Evolutionary conservation across 2,113 vertebrate species (phyloP), one percentile per base, ranked within the genome.

Genomic region (Vulpes vulpes): DNA sequence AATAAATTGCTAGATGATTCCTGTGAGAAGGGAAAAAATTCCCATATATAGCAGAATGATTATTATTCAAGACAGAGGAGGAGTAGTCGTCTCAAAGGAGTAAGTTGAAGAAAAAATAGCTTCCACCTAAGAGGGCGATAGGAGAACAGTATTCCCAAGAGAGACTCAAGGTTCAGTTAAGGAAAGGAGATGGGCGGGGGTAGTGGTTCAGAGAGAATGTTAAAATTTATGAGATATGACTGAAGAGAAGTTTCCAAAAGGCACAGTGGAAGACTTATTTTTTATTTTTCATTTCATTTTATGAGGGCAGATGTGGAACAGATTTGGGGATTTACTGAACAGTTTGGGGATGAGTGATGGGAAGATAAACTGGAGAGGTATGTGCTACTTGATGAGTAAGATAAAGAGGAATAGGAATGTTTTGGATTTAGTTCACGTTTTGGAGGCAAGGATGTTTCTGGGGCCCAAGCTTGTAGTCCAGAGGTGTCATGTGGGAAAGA

Each of bases 211-310:
- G 32, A 35, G 38, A 86, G 23, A 10, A 62, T 53, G 23, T 30
- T 69, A 60, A 86, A 35, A 60, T 91, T 69, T 60, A 79, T 85
- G 30, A 69, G 9, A 38, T 20, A 53, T 38, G 8, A 51, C 15
- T 83, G 67, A 25, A 60, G 35, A 89, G 59, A 95, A 38, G 55
- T 71, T 95, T 93, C 76, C 16, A 83, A 76, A 76, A 83, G 82
- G 3, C 17, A 32, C 32, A 93, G 19, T 32, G 22, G 49, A 62
- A 35, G 25, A 5, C 25, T 17, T 80, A 71, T 60, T 38, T 53
- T 79, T 35, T 19, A 53, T 64, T 71, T 71, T 71, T 71, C 1
- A 53, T 35, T 49, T 74, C 25, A 64, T 22, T 53, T 92, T 80
- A 74, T 71, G 55, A 16, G 55, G 3, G 19, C 30, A 1, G 4